Conservation (phyloP, 2,888 invertebrate species). For the Cantharis flavilabris region DNA sequence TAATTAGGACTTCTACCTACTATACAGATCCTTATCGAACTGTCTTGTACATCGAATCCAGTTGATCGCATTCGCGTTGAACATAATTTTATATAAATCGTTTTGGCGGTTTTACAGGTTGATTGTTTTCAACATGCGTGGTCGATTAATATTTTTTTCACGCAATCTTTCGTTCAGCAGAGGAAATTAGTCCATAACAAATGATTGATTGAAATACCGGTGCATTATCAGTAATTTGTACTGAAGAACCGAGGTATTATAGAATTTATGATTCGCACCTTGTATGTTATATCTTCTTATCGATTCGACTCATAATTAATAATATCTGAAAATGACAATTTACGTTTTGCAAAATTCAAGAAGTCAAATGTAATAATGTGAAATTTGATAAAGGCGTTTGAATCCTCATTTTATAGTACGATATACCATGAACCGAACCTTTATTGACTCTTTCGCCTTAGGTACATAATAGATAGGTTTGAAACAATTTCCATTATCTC, state of each 20-base stretch:
- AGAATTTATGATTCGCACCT: slow-evolving; percentile 12
- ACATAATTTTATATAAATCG: slow-evolving; percentile 5
- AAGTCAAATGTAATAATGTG: neutral
- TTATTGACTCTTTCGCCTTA: slow-evolving; percentile 10
- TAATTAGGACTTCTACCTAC: slow-evolving; percentile 26
- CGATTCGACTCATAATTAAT: neutral
- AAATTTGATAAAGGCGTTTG: neutral
- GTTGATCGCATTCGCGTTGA: slow-evolving; percentile 3
- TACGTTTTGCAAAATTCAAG: neutral
- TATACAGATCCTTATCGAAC: slow-evolving; percentile 17
- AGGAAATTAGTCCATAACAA: slow-evolving; percentile 24
- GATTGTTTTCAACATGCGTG: slow-evolving; percentile 23
- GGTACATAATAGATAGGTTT: slow-evolving; percentile 9
- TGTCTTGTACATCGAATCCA: slow-evolving; percentile 19
- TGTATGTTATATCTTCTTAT: neutral
- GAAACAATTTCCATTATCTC: slow-evolving; percentile 28
- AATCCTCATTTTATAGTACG: neutral
- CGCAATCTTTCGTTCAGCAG: slow-evolving; percentile 26
- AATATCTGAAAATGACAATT: neutral
- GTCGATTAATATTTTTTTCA: slow-evolving; percentile 28
- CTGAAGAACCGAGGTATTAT: slow-evolving; percentile 17
- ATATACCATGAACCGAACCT: slow-evolving; percentile 2
- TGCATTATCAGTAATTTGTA: slow-evolving; percentile 28
- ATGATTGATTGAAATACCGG: slow-evolving; percentile 28
- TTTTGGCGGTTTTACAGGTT: slow-evolving; percentile 2